Conservation (phyloP, 2,113 vertebrate species). For the Kobus ellipsiprymnus region DNA sequence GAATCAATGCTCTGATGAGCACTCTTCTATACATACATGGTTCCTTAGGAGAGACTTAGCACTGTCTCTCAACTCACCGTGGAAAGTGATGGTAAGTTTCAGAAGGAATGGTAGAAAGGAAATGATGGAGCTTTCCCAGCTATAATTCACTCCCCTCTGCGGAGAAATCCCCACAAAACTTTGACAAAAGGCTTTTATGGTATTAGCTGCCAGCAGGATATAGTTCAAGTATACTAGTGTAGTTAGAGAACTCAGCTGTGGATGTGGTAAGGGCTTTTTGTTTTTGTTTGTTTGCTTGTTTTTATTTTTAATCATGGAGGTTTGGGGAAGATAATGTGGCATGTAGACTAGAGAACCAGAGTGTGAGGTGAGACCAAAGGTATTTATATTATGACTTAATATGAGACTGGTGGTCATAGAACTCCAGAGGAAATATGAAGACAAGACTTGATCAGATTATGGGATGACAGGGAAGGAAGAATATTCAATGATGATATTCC, state of each 20-base stretch:
- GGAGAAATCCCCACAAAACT: background rate
- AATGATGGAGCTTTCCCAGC: background rate
- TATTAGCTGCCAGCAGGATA: background rate
- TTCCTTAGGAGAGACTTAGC: background rate
- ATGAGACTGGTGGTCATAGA: background rate
- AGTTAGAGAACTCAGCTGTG: background rate
- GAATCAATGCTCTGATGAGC: background rate
- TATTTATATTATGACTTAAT: background rate
- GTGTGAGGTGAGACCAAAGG: background rate
- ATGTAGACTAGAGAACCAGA: background rate
- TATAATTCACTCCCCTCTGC: background rate
- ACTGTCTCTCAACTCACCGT: background rate
- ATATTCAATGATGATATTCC: background rate
- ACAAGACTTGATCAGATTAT: background rate
- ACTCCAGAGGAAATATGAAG: background rate
- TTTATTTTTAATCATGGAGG: background rate
- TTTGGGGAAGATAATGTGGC: background rate
- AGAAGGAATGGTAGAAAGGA: background rate
- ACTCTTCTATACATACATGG: background rate
- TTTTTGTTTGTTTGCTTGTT: background rate
- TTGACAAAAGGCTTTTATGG: background rate
- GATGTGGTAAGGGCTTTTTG: background rate
- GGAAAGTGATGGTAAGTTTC: background rate
- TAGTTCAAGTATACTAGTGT: background rate
- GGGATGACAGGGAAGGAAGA: background rate